phyloP scores from a whole-genome alignment of 1,140 invertebrate genomes.

The Lepidurus apus region DNA sequence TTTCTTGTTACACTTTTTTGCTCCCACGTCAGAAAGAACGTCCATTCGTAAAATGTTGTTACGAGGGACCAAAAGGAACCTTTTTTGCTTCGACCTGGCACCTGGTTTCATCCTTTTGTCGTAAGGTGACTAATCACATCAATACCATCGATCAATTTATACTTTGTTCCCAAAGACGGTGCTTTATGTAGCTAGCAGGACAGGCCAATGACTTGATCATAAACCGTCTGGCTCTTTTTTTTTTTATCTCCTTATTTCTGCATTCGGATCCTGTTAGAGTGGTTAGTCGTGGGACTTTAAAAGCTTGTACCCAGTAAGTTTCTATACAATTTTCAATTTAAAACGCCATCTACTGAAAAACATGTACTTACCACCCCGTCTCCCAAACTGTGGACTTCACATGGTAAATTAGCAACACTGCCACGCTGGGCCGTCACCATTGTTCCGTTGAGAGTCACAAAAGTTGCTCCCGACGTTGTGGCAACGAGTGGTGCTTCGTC shows the following conservation, averaged over 20 bases:
- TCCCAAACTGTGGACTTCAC: slow-evolving; percentile 73
- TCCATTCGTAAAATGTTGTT: neutral
- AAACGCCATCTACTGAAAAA: slow-evolving; percentile 11
- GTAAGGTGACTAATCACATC: neutral
- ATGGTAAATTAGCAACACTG: slow-evolving; percentile 71
- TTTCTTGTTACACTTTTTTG: neutral
- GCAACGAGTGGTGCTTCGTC: slow-evolving; percentile 20
- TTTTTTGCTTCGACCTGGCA: neutral
- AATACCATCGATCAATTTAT: neutral
- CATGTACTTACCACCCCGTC: slow-evolving; percentile 69
- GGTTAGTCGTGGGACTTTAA: too few relatives aligned
- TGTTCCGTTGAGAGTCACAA: slow-evolving; percentile 74
- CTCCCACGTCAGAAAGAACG: neutral
- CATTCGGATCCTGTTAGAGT: too few relatives aligned
- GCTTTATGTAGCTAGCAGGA: too few relatives aligned
- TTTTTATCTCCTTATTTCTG: too few relatives aligned
- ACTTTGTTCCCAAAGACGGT: neutral
- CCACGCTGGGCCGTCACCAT: slow-evolving; percentile 71
- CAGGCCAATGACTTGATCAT: too few relatives aligned
- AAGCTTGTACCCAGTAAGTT: too few relatives aligned
- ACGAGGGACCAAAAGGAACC: neutral
- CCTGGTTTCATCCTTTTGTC: neutral
- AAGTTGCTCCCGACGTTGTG: slow-evolving; percentile 45
- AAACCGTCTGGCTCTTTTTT: too few relatives aligned
- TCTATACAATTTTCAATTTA: neutral